Evolutionary conservation across 2,888 invertebrate species (phyloP).

Genomic region (Anthophora plumipes): DNA sequence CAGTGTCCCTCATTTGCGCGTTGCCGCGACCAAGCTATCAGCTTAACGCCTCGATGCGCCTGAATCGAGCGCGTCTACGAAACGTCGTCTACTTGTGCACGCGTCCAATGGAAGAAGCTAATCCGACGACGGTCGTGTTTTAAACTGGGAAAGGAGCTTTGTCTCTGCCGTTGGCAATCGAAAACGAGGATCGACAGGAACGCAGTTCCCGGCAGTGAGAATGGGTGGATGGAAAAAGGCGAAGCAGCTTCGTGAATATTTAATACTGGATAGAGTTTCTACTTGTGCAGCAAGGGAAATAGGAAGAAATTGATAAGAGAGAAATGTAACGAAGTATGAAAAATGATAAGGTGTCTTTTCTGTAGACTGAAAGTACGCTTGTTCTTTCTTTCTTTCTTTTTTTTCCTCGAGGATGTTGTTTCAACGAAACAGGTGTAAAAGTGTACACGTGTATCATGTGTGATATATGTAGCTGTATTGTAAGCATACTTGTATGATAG

Average conservation of each 20-base stretch:
- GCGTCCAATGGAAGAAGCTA: slow-evolving; percentile 41
- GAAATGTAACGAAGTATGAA: slow-evolving; percentile 43
- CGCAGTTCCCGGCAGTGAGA: neutral
- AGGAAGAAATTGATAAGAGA: slow-evolving; percentile 27
- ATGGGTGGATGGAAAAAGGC: neutral
- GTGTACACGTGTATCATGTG: too few relatives aligned
- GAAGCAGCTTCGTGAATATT: slow-evolving; percentile 34
- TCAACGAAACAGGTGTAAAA: neutral
- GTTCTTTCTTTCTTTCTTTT: neutral
- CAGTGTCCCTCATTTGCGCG: slow-evolving; percentile 67
- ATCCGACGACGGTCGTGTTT: slow-evolving; percentile 20
- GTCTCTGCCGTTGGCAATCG: slow-evolving; percentile 28
- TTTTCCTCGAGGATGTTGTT: neutral
- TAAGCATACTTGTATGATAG: too few relatives aligned
- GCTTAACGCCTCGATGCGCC: slow-evolving; percentile 62
- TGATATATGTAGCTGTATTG: too few relatives aligned
- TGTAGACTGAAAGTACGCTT: neutral
- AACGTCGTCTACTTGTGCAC: slow-evolving; percentile 16
- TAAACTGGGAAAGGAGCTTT: neutral
- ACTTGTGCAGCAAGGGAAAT: neutral
- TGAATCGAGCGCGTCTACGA: slow-evolving; percentile 34
- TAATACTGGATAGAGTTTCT: slow-evolving; percentile 5
- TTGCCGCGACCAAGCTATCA: slow-evolving; percentile 63
- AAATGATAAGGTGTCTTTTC: slow-evolving; percentile 27
- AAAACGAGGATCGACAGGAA: slow-evolving; percentile 26